Base-by-base conservation (phyloP, 2,888 invertebrate species). In the Cosmia pyralina region DNA sequence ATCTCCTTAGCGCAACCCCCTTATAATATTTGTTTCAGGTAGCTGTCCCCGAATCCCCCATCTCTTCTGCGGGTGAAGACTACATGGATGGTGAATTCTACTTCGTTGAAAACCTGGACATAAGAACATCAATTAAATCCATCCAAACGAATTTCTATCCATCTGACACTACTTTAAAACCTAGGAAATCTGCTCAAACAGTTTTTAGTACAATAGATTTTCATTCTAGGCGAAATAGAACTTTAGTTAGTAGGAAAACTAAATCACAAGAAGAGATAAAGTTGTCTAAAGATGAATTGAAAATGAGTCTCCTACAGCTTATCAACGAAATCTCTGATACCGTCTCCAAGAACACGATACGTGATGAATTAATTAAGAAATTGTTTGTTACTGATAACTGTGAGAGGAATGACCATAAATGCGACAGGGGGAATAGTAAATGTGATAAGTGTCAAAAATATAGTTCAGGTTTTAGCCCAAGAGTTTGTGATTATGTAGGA, bases 21-120 rank as follows among this genome's bases (percentile, higher is more conserved):
- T n/a, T n/a, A 46, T 22, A 22, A 44, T n/a, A 11, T 60, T 86
- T 91, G 85, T 93, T 93, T 48, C 87, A 95, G 94, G 88, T 93
- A 86, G 93, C 93, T 46, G 87, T 93, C 53, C 87, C 92, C 4
- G 80, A 89, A 10, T 87, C 92, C 3, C 88, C 91, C 19, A 68
- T 84, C 6, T 50, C 86, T 8, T 89, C 89, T 50, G 72, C 74
- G 4, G 59, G 69, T 15, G 77, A 83, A 57, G 80, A 75, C 19
- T 77, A 72, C 17, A 38, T 57, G 28, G 86, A 89, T 83, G 81
- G 84, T 87, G 84, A 83, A 67, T 81, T 73, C 68, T 67, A 65
- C 78, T 63, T 73, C 72, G 77, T 77, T 77, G 67, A 71, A 66
- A 80, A 72, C 17, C 58, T 59, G 65, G 66, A 67, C 44, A 75